Evolutionary conservation across 2,888 invertebrate genomes (phyloP).

Genomic region (Lasiommata megera): DNA sequence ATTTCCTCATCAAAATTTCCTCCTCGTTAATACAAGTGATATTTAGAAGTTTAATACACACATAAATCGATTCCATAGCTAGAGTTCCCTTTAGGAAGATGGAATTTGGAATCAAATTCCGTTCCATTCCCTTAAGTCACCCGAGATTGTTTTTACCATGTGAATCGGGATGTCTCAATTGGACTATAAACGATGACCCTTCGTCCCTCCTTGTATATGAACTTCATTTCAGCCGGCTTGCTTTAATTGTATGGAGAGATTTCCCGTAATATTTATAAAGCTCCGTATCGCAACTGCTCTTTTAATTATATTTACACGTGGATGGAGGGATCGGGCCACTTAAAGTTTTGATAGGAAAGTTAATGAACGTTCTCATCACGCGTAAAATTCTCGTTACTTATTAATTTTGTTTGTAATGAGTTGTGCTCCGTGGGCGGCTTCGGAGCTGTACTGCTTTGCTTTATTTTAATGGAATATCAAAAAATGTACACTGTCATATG

Average conservation of each 20-base stretch:
- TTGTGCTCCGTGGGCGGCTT: slow-evolving; percentile 12
- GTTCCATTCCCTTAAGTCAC: no score
- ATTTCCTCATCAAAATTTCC: no score
- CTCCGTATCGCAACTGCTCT: neutral
- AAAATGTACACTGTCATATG: neutral
- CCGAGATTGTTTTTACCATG: no score
- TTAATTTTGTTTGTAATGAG: slow-evolving; percentile 30
- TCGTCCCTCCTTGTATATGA: no score
- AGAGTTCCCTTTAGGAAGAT: no score
- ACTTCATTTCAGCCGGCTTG: no score
- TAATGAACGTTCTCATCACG: slow-evolving; percentile 25
- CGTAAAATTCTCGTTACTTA: slow-evolving; percentile 27
- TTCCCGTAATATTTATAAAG: neutral
- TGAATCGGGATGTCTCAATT: no score
- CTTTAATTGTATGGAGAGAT: neutral
- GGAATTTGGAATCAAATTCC: no score
- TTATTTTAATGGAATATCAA: neutral
- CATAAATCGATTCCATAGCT: no score
- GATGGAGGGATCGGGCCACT: slow-evolving; percentile 9
- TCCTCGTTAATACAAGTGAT: no score
- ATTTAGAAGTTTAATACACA: no score
- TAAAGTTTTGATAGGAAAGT: slow-evolving; percentile 29
- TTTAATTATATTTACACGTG: slow-evolving; percentile 11
- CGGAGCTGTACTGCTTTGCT: neutral
- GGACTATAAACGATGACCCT: no score